Evolutionary conservation across 1,140 invertebrate species (phyloP).

Genomic region (Coptotermes formosanus): DNA sequence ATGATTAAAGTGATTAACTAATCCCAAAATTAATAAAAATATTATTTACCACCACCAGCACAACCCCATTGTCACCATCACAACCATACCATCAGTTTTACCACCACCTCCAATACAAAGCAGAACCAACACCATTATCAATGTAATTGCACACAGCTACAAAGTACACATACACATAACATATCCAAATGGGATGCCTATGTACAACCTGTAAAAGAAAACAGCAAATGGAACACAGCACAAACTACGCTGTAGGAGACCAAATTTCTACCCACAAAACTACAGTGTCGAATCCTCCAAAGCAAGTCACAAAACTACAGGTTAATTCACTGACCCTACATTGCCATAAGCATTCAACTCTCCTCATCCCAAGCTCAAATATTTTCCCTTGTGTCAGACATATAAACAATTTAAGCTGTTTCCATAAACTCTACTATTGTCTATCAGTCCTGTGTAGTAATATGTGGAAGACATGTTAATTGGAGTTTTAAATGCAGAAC

Average conservation of each 20-base stretch:
- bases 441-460: no score
- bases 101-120: not conserved
- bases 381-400: not conserved
- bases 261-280: not conserved
- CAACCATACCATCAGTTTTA: not conserved
- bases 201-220: constrained; percentile 2
- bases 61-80: no score
- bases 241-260: not conserved
- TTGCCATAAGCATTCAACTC: not conserved
- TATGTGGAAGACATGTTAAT: no score
- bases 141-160: not conserved
- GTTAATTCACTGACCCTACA: not conserved
- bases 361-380: not conserved
- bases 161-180: not conserved
- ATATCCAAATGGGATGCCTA: not conserved
- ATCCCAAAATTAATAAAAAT: no score
- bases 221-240: not conserved
- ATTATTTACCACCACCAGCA: no score
- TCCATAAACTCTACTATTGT: not conserved
- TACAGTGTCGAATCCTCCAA: not conserved
- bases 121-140: not conserved
- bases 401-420: constrained; percentile 2
- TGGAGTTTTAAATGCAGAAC: no score
- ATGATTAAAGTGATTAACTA: no score
- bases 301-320: not conserved